These are phyloP conservation scores for Pararge aegeria DNA, from an alignment of 1,140 invertebrate genomes.

Conservation along the genomic window DNA sequence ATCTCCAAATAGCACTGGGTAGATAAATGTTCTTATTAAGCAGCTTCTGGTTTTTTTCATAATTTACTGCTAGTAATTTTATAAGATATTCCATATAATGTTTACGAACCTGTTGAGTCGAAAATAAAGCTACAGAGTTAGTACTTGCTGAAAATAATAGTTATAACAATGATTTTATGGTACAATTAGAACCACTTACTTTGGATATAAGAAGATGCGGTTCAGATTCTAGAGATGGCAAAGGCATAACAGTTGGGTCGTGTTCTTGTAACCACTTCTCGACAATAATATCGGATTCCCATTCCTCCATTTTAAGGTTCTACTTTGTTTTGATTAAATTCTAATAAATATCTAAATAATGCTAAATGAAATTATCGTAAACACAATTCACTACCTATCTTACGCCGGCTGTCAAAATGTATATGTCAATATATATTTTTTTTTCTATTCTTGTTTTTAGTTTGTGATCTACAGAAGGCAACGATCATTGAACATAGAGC, in stretches of 20 bases:
- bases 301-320: constrained; percentile 18
- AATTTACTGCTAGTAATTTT: constrained; percentile 64
- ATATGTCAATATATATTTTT: too few relatives aligned
- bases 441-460: too few relatives aligned
- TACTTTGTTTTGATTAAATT: constrained; percentile 1
- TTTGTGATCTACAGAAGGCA: too few relatives aligned
- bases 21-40: constrained; percentile 67
- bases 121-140: not conserved
- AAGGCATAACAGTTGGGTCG: constrained; percentile 51
- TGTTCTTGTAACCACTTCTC: constrained; percentile 53
- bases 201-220: constrained; percentile 69
- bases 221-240: constrained; percentile 58
- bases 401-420: too few relatives aligned
- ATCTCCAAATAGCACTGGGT: constrained; percentile 71
- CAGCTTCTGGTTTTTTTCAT: constrained; percentile 62
- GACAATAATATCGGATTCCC: constrained; percentile 41
- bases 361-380: too few relatives aligned
- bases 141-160: not conserved
- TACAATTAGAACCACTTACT: constrained; percentile 32
- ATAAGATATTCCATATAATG: constrained; percentile 73
- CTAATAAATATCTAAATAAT: too few relatives aligned
- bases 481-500: too few relatives aligned
- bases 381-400: too few relatives aligned
- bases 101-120: constrained; percentile 61
- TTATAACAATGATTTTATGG: not conserved